phyloP scores from a whole-genome alignment of 2,113 vertebrate genomes.

The Takifugu bimaculatus region DNA sequence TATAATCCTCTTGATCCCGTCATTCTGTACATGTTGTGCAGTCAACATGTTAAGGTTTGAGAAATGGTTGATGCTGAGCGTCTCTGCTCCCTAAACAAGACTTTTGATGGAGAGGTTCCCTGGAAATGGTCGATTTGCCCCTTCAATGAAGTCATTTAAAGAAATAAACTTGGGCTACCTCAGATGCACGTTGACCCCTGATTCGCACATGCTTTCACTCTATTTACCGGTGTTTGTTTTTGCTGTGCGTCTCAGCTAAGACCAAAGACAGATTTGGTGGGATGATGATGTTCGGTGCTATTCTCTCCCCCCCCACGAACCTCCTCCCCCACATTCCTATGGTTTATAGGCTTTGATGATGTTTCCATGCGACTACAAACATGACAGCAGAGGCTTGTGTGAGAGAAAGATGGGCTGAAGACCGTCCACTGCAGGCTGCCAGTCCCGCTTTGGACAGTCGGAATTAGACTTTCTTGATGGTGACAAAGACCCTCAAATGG shows the following conservation, averaged over 20 bases:
- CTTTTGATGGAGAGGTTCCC: background rate
- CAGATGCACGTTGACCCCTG: background rate
- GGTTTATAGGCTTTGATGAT: constrained; percentile 59
- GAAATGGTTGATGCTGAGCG: constrained; percentile 1
- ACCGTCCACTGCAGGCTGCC: constrained; percentile 12
- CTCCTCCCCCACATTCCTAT: constrained; percentile 47
- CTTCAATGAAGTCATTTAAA: background rate
- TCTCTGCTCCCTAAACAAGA: constrained; percentile 20
- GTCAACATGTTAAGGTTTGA: constrained; percentile 5
- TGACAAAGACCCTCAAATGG: constrained; percentile 41
- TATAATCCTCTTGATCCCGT: constrained; percentile 37
- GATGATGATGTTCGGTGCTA: constrained; percentile 2
- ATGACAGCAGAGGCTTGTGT: constrained; percentile 27
- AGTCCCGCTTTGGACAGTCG: constrained; percentile 3
- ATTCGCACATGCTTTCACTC: too few species aligned
- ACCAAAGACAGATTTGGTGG: constrained; percentile 5
- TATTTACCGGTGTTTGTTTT: background rate
- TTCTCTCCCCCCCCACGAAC: constrained; percentile 23
- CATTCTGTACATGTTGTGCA: constrained; percentile 22
- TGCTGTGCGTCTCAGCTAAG: background rate
- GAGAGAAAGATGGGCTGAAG: constrained; percentile 39
- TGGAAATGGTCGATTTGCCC: background rate
- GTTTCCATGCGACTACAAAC: constrained; percentile 55
- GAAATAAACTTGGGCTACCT: background rate
- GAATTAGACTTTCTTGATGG: constrained; percentile 19